These are phyloP conservation scores for Machaerirhynchus nigripectus DNA, from an alignment of 2,113 vertebrate species.

Conservation along the genomic window DNA sequence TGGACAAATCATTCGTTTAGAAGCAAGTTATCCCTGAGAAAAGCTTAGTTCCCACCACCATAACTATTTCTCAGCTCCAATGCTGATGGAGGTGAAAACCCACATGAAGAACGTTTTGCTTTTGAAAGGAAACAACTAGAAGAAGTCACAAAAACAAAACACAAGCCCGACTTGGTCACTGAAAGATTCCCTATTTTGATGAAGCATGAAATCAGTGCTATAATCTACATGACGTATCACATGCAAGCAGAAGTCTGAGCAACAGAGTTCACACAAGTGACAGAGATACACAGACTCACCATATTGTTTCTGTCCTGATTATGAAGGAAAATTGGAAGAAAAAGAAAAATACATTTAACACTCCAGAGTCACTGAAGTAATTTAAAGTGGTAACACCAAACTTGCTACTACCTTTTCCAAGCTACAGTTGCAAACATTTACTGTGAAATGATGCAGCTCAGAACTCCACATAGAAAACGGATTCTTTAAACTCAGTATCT, in stretches of 20 bases:
- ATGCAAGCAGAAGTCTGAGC: conserved; percentile 53
- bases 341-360: conserved; percentile 72
- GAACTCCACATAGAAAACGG: background rate
- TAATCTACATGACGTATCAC: conserved; percentile 10
- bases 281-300: conserved; percentile 82
- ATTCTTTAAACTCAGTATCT: background rate
- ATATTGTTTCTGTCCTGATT: conserved; percentile 98
- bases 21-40: background rate
- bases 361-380: conserved; percentile 35
- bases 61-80: background rate
- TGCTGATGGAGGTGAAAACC: background rate
- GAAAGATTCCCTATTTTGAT: conserved; percentile 19
- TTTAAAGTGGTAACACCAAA: background rate
- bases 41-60: background rate
- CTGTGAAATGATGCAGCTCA: background rate
- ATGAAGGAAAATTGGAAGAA: conserved; percentile 79
- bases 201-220: background rate
- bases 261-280: conserved; percentile 29
- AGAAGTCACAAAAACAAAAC: background rate
- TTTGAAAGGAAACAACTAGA: background rate
- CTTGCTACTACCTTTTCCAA: background rate
- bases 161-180: background rate
- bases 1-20: background rate
- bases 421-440: background rate
- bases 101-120: background rate